phyloP scores from a whole-genome alignment of 1,140 invertebrate species.

The Drosophila nasuta region DNA sequence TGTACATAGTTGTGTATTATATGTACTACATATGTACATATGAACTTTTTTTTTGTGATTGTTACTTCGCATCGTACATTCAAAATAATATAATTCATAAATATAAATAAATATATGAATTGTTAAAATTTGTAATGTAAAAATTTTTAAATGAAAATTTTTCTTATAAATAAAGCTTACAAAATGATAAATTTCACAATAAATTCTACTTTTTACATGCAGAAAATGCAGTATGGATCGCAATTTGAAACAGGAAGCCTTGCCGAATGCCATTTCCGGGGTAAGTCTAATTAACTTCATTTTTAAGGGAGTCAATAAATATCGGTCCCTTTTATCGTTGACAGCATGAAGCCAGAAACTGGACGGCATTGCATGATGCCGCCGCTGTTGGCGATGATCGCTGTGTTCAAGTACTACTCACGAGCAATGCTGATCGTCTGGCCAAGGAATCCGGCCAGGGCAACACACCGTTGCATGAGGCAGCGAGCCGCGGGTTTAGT shows the following conservation, averaged over 20 bases:
- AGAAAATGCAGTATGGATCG: conserved; percentile 81
- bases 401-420: conserved; percentile 65
- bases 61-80: neutral
- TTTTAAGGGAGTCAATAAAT: too few relatives aligned
- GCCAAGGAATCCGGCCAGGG: conserved; percentile 88
- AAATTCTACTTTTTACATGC: neutral
- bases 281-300: conserved; percentile 39
- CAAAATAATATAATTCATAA: neutral
- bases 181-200: too few relatives aligned
- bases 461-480: conserved; percentile 97
- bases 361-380: conserved; percentile 76
- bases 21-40: neutral
- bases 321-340: neutral
- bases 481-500: conserved; percentile 97
- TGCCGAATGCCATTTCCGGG: conserved; percentile 74
- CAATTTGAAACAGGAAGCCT: conserved; percentile 69
- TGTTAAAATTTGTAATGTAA: too few relatives aligned
- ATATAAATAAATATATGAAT: too few relatives aligned
- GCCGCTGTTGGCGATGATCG: conserved; percentile 74
- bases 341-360: conserved; percentile 65
- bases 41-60: neutral
- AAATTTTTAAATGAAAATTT: too few relatives aligned
- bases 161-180: too few relatives aligned
- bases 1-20: neutral
- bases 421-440: conserved; percentile 61